Base-by-base conservation (phyloP, 1,140 invertebrate species). In the Drosophila erecta region DNA sequence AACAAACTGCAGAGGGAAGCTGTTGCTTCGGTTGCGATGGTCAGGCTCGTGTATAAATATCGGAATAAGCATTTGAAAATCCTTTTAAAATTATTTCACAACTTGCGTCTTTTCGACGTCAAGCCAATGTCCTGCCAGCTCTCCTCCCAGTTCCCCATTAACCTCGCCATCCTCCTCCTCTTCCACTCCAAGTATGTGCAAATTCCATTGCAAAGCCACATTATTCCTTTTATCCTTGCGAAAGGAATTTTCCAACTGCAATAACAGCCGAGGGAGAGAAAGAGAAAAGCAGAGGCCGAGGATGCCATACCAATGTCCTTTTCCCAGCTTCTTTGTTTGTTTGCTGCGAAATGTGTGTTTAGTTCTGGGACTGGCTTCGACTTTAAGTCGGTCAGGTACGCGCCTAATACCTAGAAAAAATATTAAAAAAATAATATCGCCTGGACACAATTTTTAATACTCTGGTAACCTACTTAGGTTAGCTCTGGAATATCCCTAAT, bases 131-230 rank as follows among this genome's bases (percentile, higher is more conserved):
- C 55, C 65, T 61, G 55, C 17, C 69, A 50, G 27, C 54, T 38
- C 37, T 1, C 3, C 46, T n/a, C 22, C 46, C 15, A 41, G 43
- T 55, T 61, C 11, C 24, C 43, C 64, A 65, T 67, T 57, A 69
- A 73, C 40, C 53, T 65, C 38, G 54, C 24, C 27, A 30, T 8
- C 27, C 35, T 57, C 15, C 22, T 57, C 15, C 60, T 46, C 76
- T 71, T 51, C 53, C 59, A 64, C 59, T 61, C 71, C 59, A 89
- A 89, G 84, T 80, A 89, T 89, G 84, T 89, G 84, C 84, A 89
- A 89, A 89, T 89, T 90, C 84, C 84, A 89, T 78, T 80, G 84
- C 84, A 89, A 89, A 89, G 84, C 84, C 84, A 89, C 84, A 89
- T 89, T 89, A 89, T 89, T 89, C 84, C 74, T 78, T 89, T 89